Evolutionary conservation across 2,797 vertebrate species (phyloP), one percentile per base, ranked within the genome.

Genomic region (Etheostoma nigrum): DNA sequence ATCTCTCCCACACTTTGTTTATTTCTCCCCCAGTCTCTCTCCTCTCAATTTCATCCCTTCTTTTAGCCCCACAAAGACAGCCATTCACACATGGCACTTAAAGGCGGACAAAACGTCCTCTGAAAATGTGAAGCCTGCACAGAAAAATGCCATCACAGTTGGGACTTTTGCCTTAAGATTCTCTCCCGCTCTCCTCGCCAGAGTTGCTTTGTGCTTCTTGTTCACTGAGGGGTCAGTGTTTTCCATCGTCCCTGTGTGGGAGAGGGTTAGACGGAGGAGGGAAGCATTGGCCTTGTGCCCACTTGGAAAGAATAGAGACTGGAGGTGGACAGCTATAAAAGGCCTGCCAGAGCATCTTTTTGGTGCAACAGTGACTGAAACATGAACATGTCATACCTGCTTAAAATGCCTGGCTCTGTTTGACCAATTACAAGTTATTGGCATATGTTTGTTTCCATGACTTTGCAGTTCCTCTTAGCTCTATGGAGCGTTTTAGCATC

Each of bases 161-260:
- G 25, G 84, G 76, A 81, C 86, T 89, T 86, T 80, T 83, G 79
- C 79, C 60, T 81, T 21, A 40, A 85, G 74, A 87, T 82, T 86
- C 47, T 19, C 72, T 81, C 76, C 65, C n/a, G 6, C 52, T 81
- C 84, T 84, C 47, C 21, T 58, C 36, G 25, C 73, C 81, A 64
- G 72, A 84, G 82, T 76, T 68, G 33, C 79, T 87, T 81, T 75
- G 72, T 77, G 72, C 67, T 69, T 65, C 55, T 65, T 15, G 14
- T 59, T 82, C 84, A 86, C 85, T 88, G 77, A 88, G 83, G 82
- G 90, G 86, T 91, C 91, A 91, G 64, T 89, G 86, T 92, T 92
- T 92, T 92, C 90, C 87, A 67, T 66, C 13, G n/a, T 18, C 55
- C 53, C 75, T 25, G 76, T 64, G 88, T 89, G 87, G 87, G 85